These are phyloP conservation scores for Cosmopolites sordidus DNA, from an alignment of 2,888 invertebrate species.

Conservation along the genomic window DNA sequence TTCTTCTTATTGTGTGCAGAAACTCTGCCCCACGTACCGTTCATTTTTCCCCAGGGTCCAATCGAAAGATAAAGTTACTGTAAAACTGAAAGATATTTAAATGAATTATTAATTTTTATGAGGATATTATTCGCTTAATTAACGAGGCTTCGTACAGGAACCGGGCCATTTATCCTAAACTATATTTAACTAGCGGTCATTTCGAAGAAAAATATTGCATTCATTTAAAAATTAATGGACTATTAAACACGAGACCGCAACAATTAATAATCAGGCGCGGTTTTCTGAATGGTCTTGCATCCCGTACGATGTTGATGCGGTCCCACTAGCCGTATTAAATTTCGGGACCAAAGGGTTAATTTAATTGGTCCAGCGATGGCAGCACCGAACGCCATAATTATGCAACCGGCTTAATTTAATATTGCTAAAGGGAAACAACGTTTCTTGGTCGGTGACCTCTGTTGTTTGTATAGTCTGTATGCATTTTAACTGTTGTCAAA, in stretches of 20 bases:
- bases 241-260: slow-evolving; percentile 37
- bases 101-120: slow-evolving; percentile 25
- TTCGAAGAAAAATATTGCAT: slow-evolving; percentile 33
- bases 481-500: no score
- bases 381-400: no score
- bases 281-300: slow-evolving; percentile 28
- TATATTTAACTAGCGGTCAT: slow-evolving; percentile 7
- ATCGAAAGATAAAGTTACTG: no score
- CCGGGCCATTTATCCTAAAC: slow-evolving; percentile 7
- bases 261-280: slow-evolving; percentile 34
- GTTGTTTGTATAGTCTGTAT: no score
- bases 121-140: slow-evolving; percentile 4
- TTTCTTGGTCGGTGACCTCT: no score
- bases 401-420: no score
- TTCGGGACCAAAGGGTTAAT: no score
- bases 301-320: background rate
- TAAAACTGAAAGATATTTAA: slow-evolving; percentile 21
- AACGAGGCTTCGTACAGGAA: background rate
- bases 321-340: slow-evolving; percentile 4
- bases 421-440: no score
- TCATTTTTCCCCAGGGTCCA: no score
- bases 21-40: no score
- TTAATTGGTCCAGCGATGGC: no score
- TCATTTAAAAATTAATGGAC: slow-evolving; percentile 39
- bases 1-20: no score